Base-by-base conservation (phyloP, 2,888 invertebrate species). In the Hypomecis atomaria region DNA sequence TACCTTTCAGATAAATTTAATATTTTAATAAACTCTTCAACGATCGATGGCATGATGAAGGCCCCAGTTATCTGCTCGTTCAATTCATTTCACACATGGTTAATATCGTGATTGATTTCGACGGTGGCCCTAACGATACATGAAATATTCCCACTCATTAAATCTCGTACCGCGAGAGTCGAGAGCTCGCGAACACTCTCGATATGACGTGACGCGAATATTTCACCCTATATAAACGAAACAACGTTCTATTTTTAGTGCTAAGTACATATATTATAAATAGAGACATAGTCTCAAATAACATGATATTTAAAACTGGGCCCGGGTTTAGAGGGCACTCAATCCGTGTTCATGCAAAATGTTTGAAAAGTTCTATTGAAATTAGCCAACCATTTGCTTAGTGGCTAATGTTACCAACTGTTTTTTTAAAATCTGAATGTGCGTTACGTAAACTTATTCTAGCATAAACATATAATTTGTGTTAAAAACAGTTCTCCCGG, bases 111-210 rank as follows among this genome's bases (percentile, higher is more conserved):
- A 90, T 90, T 89, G 90, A 90, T 90, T 87, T 86, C 87, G 83
- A 84, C 81, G 84, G 84, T 80, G 83, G 82, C 87, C 85, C 85
- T 86, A 88, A 89, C 88, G 89, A 90, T 87, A 89, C 88, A 87
- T 89, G 87, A 89, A 90, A 90, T 86, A 87, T 89, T 89, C 87
- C 79, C 87, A 85, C 85, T 90, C 89, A 91, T 91, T 90, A 90
- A 88, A 87, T 87, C 84, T 85, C 78, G 82, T 78, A 83, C 81
- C 81, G 73, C 82, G 80, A 74, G 78, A 82, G 79, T 85, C 79
- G 83, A 88, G 86, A 82, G 85, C 77, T 80, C 78, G 77, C 77
- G 82, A 86, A 83, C 75, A 80, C 84, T 79, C 84, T 80, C 80
- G 86, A 83, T 83, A 82, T 79, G 77, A 81, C 77, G 78, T 74